Evolutionary conservation across 2,888 invertebrate species (phyloP), one percentile per base, ranked within the genome.

Genomic region (Sthenelais limicola): DNA sequence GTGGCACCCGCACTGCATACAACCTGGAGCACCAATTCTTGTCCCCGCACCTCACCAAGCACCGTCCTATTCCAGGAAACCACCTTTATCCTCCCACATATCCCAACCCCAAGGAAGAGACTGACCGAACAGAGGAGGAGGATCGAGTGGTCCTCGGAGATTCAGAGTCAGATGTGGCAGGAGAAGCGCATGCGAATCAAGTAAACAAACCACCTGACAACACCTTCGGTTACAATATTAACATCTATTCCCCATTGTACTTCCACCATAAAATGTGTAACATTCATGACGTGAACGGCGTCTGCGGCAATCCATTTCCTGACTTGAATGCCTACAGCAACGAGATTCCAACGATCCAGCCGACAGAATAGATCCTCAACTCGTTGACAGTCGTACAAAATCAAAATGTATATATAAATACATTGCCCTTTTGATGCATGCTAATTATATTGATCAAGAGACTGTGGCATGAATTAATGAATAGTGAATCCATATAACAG

Each of bases 261-360:
- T 71, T 54, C 24, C 30, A 43, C 28, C 72, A 68, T 30, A 66
- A 66, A n/a, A 68, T 72, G 49, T 72, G 72, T 32, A 66, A 68
- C n/a, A 30, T 67, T 32, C 62, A 52, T 30, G 72, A 72, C 32
- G 52, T 52, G 7, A 7, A 28, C 24, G 72, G 72, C 9, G 72
- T 68, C 28, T 72, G 72, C 54, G 72, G 72, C 28, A 32, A 43
- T n/a, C 38, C 47, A 30, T 72, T 48, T 38, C 72, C 72, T 7
- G 67, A 67, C 32, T 32, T 67, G 5, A 72, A 68, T 38, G 68
- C 67, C 1, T 73, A 48, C 21, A 21, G 48, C 30, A 67, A 67
- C 30, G 48, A 67, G 26, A 28, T 67, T 9, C 48, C 67, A 21
- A 67, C n/a, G n/a, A n/a, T n/a, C n/a, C n/a, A n/a, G n/a, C n/a